Evolutionary conservation across 2,888 invertebrate genomes (phyloP).

Genomic region (Rhingia campestris): DNA sequence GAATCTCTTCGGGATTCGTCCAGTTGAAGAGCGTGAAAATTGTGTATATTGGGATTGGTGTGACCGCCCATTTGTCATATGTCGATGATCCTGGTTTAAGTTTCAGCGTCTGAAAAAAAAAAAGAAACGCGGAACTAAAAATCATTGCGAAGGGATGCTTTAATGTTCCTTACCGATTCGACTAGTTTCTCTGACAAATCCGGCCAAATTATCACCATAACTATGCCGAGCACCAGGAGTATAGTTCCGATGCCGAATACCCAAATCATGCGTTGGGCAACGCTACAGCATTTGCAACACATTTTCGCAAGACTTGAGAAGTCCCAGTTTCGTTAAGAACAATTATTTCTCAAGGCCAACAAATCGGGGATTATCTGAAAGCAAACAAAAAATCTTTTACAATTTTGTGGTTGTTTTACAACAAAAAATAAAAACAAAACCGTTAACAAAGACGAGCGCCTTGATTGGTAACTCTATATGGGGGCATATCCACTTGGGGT

Average conservation of each 20-base stretch:
- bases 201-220: slow-evolving; percentile 80
- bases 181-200: slow-evolving; percentile 77
- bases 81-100: slow-evolving; percentile 86
- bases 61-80: slow-evolving; percentile 90
- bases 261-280: slow-evolving; percentile 80
- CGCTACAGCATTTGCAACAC: slow-evolving; percentile 80
- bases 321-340: slow-evolving; percentile 21
- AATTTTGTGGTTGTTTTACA: no score
- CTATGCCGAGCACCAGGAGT: slow-evolving; percentile 77
- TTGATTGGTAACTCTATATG: no score
- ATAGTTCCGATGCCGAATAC: slow-evolving; percentile 80
- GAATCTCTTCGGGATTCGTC: slow-evolving; percentile 87
- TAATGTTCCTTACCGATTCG: slow-evolving; percentile 77
- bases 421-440: no score
- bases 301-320: slow-evolving; percentile 75
- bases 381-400: no score
- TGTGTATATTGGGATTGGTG: slow-evolving; percentile 92
- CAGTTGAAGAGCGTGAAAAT: slow-evolving; percentile 91
- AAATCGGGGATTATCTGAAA: slow-evolving; percentile 28
- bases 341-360: slow-evolving; percentile 25
- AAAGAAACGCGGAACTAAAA: not conserved
- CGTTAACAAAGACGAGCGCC: no score
- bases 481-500: no score
- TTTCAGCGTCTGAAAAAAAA: slow-evolving; percentile 85
- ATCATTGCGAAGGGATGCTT: no score